Evolutionary conservation across 2,888 invertebrate species (phyloP), one percentile per base, ranked within the genome.

Genomic region (Globia sparganii): DNA sequence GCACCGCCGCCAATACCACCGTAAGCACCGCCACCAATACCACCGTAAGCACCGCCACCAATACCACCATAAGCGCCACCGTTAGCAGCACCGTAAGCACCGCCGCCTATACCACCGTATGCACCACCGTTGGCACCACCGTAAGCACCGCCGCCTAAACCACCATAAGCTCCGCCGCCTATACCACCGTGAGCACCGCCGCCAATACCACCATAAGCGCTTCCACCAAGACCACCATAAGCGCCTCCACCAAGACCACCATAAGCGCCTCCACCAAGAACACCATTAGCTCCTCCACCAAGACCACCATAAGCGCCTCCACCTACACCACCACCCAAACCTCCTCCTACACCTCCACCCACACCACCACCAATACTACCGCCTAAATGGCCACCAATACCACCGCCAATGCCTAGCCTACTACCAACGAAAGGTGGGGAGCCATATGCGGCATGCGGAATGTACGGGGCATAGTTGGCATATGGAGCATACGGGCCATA

Each of bases 391-490:
- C 31, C 58, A 15, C 69, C 56, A 28, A 40, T 9, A 9, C 49
- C 37, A 40, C 43, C 43, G 3, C 46, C 59, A 25, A 69, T 6
- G 6, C 74, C 75, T n/a, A 73, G 0, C 34, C 64, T 72, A 18
- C n/a, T 46, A 25, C 46, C 58, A 46, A 64, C 4, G 0, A 59
- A 25, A 37, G 0, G 1, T 21, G 6, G 40, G 31, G n/a, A 5
- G 15, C 6, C 15, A 62, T 62, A 73, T 1, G n/a, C 0, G 31
- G n/a, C 15, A 37, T 64, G 40, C 6, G 34, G 18, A 13, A 2
- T 0, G 25, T 64, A 56, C 28, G 28, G 2, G 18, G n/a, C 13
- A 46, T 62, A 72, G 13, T 43, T 13, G 13, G 43, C 18, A 61
- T 61, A 72, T 1, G 59, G 2, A 25, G n/a, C 8, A 49, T 71